phyloP scores from a whole-genome alignment of 2,888 invertebrate genomes.

The Tetragonula carbonaria region DNA sequence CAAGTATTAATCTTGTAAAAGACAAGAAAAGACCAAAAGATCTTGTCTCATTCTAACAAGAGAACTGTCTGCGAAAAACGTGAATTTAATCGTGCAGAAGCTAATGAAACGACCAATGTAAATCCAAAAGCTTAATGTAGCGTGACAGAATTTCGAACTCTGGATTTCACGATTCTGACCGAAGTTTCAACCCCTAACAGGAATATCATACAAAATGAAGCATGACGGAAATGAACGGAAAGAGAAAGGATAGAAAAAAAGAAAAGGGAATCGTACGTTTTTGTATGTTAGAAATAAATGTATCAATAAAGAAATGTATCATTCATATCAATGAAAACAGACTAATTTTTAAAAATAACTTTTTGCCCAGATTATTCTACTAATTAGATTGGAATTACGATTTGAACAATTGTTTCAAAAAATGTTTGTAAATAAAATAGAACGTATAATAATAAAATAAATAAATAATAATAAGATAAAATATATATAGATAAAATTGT shows the following conservation, averaged over 20 bases:
- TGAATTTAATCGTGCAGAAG: conserved; percentile 37
- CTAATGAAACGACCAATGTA: conserved; percentile 23
- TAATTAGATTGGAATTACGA: neutral
- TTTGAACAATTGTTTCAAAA: neutral
- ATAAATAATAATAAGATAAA: neutral
- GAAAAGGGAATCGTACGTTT: no score
- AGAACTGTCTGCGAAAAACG: conserved; percentile 31
- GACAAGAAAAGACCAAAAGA: neutral
- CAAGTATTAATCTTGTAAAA: conserved; percentile 37
- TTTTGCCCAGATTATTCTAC: no score
- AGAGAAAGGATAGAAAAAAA: neutral
- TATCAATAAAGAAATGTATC: neutral
- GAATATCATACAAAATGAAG: no score
- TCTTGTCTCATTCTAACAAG: conserved; percentile 13
- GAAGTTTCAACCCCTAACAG: neutral
- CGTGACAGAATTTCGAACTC: neutral
- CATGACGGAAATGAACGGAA: neutral
- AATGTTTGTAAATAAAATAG: neutral
- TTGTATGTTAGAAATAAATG: neutral
- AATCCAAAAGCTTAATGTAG: conserved; percentile 16
- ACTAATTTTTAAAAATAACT: no score
- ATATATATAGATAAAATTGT: neutral
- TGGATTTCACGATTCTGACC: neutral
- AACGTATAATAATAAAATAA: neutral
- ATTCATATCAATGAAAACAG: neutral